Conservation (phyloP, 1,140 invertebrate genomes). For the Drosophila tristis region DNA sequence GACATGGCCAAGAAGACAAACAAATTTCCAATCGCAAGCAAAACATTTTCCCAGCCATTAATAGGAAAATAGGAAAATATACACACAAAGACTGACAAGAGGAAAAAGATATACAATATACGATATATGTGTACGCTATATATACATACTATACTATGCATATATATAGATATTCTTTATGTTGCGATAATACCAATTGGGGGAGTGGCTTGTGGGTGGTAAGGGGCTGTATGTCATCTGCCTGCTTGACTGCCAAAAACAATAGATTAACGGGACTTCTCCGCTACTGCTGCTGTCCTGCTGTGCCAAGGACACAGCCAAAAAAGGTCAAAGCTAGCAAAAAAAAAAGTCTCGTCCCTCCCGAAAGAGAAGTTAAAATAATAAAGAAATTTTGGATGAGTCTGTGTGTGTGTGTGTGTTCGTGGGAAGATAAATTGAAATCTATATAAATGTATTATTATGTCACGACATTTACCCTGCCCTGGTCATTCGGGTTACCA, state of each 20-base stretch:
- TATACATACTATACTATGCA: not conserved
- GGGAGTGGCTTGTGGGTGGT: not conserved
- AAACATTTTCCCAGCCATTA: constrained; percentile 77
- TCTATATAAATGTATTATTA: constrained; percentile 41
- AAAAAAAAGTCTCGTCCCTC: not conserved
- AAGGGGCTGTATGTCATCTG: constrained; percentile 25
- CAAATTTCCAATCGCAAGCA: constrained; percentile 78
- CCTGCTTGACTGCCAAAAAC: constrained; percentile 66
- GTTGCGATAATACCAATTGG: constrained; percentile 60
- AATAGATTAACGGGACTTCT: constrained; percentile 68
- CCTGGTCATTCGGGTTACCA: constrained; percentile 12
- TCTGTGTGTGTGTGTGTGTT: constrained; percentile 10
- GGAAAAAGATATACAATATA: not conserved
- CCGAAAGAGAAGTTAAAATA: constrained; percentile 35
- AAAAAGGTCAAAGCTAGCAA: constrained; percentile 46
- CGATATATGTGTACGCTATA: not conserved
- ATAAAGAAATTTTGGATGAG: constrained; percentile 40
- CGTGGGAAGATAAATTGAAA: constrained; percentile 47
- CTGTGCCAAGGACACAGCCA: constrained; percentile 23
- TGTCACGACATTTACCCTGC: not conserved
- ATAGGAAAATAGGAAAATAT: constrained; percentile 64
- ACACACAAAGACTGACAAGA: constrained; percentile 9
- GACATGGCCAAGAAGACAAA: constrained; percentile 59
- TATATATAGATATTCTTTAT: constrained; percentile 47
- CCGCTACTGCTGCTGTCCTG: constrained; percentile 28